phyloP scores from a whole-genome alignment of 2,113 vertebrate genomes.

The Caloenas nicobarica region DNA sequence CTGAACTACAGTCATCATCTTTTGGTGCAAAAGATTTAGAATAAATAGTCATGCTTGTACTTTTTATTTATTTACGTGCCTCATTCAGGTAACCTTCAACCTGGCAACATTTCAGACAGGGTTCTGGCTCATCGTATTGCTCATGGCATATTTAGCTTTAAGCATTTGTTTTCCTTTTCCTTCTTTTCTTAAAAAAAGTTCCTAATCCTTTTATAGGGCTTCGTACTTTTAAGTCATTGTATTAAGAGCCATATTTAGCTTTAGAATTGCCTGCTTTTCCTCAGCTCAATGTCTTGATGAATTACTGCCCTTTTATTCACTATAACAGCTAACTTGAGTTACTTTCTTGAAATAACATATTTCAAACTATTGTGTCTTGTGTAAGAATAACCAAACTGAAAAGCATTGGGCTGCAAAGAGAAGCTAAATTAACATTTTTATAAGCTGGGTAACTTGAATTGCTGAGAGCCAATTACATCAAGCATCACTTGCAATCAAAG shows the following conservation, averaged over 20 bases:
- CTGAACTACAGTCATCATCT: neutral
- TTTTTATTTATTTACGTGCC: neutral
- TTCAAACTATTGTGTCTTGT: neutral
- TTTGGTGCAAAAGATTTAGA: neutral
- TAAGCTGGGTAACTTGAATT: slow-evolving; percentile 4
- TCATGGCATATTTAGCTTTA: neutral
- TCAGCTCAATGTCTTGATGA: neutral
- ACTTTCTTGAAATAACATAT: neutral
- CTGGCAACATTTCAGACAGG: neutral
- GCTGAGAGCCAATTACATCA: slow-evolving; percentile 36
- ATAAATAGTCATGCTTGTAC: neutral
- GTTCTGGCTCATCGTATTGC: neutral
- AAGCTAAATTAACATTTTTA: slow-evolving; percentile 27
- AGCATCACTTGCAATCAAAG: slow-evolving; percentile 31
- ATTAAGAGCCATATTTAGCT: neutral
- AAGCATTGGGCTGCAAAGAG: neutral
- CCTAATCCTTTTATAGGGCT: neutral
- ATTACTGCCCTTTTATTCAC: neutral
- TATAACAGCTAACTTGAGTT: neutral
- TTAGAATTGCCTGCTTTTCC: neutral
- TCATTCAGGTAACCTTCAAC: neutral
- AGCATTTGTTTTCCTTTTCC: neutral
- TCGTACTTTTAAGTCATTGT: neutral
- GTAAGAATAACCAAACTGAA: neutral
- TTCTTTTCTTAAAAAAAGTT: neutral